Evolutionary conservation across 2,113 vertebrate genomes (phyloP).

Genomic region (Albula goreensis): DNA sequence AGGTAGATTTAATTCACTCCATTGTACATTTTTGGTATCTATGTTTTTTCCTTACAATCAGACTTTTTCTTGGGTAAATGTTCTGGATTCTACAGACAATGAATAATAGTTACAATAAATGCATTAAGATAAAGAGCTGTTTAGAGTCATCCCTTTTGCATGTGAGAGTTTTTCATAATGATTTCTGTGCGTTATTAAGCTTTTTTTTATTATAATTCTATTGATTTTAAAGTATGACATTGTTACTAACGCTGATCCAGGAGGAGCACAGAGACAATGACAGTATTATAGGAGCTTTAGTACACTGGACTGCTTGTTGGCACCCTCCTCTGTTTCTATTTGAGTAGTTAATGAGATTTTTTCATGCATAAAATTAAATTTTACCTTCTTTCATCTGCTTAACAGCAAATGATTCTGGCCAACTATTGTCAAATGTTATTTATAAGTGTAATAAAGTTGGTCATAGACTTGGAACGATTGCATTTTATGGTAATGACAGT

Average conservation of each 20-base stretch:
- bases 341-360: slow-evolving; percentile 65
- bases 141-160: too few species aligned
- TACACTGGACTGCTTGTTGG: slow-evolving; percentile 17
- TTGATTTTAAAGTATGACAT: neutral
- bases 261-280: neutral
- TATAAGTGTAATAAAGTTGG: slow-evolving; percentile 55
- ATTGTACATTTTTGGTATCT: neutral
- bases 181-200: too few species aligned
- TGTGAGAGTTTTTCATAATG: too few species aligned
- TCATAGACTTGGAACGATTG: slow-evolving; percentile 49
- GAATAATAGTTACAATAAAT: neutral
- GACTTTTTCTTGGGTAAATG: neutral
- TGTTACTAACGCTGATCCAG: neutral
- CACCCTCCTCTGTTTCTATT: slow-evolving; percentile 54
- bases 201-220: too few species aligned
- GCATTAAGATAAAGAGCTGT: neutral
- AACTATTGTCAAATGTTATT: slow-evolving; percentile 66
- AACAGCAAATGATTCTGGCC: slow-evolving; percentile 57
- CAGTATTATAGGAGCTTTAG: slow-evolving; percentile 8
- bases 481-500: slow-evolving; percentile 56
- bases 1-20: neutral
- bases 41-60: neutral
- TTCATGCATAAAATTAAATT: slow-evolving; percentile 73
- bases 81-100: neutral
- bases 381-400: slow-evolving; percentile 57